Evolutionary conservation across 1,140 invertebrate species (phyloP).

Genomic region (Limonius californicus): DNA sequence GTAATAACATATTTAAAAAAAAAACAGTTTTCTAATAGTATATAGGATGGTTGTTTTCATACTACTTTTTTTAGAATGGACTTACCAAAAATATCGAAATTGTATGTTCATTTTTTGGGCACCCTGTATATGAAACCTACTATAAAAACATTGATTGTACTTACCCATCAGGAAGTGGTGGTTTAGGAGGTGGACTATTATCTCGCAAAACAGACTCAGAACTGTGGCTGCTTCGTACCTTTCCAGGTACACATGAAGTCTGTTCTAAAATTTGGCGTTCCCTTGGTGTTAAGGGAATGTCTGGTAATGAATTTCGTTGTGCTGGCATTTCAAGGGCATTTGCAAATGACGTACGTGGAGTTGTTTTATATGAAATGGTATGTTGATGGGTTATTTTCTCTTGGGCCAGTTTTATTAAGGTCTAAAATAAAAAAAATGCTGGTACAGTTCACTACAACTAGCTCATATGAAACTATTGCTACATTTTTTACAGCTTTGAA

Average conservation of each 20-base stretch:
- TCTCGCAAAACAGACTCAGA: slow-evolving; percentile 64
- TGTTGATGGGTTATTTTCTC: slow-evolving; percentile 60
- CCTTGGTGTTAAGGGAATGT: slow-evolving; percentile 77
- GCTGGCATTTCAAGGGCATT: slow-evolving; percentile 41
- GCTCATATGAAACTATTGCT: no score
- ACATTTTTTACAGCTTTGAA: no score
- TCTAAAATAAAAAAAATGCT: no score
- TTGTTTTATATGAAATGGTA: slow-evolving; percentile 43
- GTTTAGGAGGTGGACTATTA: slow-evolving; percentile 77
- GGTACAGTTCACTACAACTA: no score
- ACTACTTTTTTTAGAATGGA: no score
- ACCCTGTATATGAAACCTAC: no score
- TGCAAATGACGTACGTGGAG: slow-evolving; percentile 40
- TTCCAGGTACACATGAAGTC: slow-evolving; percentile 48
- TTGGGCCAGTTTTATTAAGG: slow-evolving; percentile 61
- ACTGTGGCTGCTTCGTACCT: slow-evolving; percentile 66
- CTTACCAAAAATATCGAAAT: no score
- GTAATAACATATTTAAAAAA: no score
- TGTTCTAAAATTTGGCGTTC: slow-evolving; percentile 67
- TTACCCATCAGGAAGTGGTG: slow-evolving; percentile 73
- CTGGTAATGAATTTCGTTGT: slow-evolving; percentile 67
- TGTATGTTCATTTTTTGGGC: no score
- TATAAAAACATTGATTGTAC: no score
- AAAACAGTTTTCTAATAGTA: no score
- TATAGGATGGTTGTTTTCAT: no score